Evolutionary conservation across 2,888 invertebrate species (phyloP).

Genomic region (Antheraea assamensis): DNA sequence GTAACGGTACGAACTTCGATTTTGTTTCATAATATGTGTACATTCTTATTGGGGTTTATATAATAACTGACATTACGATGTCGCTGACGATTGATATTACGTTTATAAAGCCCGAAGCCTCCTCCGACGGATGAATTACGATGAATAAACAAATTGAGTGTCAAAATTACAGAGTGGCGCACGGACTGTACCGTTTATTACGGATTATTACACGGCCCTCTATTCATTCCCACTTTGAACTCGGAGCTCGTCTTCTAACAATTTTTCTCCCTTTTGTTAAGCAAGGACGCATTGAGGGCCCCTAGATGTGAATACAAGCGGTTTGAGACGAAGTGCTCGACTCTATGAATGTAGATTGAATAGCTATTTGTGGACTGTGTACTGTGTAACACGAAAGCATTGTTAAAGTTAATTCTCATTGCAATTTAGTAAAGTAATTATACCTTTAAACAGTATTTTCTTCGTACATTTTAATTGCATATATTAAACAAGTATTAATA

Average conservation of each 20-base stretch:
- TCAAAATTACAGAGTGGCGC: constrained; percentile 60
- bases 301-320: constrained; percentile 56
- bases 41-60: no score
- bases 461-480: not conserved
- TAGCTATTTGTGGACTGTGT: constrained; percentile 26
- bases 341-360: constrained; percentile 31
- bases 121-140: not conserved
- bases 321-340: constrained; percentile 25
- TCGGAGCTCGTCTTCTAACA: constrained; percentile 56
- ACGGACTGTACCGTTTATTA: constrained; percentile 49
- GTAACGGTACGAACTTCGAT: no score
- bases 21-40: no score
- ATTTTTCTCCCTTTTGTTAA: constrained; percentile 64
- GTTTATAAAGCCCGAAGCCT: not conserved
- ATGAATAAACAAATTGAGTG: constrained; percentile 19
- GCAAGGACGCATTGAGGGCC: constrained; percentile 50
- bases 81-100: not conserved
- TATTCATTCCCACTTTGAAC: constrained; percentile 66
- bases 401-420: constrained; percentile 11
- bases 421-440: not conserved
- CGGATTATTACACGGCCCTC: constrained; percentile 52
- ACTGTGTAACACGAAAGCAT: constrained; percentile 7
- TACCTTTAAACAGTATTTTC: not conserved
- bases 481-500: not conserved
- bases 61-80: not conserved